Conservation (phyloP, 2,797 vertebrate genomes). For the Caiman crocodilus region DNA sequence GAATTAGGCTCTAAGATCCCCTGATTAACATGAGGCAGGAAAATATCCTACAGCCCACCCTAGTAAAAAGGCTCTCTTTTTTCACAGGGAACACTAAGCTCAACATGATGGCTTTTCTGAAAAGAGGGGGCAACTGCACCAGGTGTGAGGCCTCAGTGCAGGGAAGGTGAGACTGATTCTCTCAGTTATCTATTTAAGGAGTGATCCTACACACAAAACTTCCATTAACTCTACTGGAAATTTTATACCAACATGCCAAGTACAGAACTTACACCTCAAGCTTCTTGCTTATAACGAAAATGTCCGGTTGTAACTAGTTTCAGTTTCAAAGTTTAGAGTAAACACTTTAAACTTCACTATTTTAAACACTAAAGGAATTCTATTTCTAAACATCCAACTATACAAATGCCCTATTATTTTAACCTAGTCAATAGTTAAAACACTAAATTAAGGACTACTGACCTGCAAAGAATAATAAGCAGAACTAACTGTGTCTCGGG, state of each 20-base stretch:
- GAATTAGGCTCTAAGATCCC: not conserved
- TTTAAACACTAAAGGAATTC: no score
- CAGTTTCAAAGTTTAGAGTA: no score
- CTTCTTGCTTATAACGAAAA: not conserved
- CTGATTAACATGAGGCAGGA: not conserved
- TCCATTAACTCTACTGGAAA: no score
- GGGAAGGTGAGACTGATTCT: no score
- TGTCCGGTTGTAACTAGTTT: no score
- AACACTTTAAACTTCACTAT: no score
- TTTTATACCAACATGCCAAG: no score
- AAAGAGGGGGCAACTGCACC: not conserved
- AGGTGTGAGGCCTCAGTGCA: not conserved
- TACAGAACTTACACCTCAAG: not conserved
- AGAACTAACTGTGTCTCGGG: not conserved
- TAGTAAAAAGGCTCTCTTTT: not conserved
- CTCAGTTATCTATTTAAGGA: no score
- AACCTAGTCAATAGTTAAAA: not conserved
- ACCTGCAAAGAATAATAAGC: not conserved
- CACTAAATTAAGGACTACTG: not conserved
- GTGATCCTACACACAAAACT: no score
- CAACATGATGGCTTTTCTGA: not conserved
- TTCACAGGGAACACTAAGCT: not conserved
- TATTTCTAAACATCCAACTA: no score
- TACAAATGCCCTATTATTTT: not conserved
- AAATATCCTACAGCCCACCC: not conserved